A percentile compares a stretch with the other conserved stretches of the same genome.
Evolutionary conservation across 2,797 vertebrate genomes (phyloP).

Genomic region (Pogoniulus pusillus): DNA sequence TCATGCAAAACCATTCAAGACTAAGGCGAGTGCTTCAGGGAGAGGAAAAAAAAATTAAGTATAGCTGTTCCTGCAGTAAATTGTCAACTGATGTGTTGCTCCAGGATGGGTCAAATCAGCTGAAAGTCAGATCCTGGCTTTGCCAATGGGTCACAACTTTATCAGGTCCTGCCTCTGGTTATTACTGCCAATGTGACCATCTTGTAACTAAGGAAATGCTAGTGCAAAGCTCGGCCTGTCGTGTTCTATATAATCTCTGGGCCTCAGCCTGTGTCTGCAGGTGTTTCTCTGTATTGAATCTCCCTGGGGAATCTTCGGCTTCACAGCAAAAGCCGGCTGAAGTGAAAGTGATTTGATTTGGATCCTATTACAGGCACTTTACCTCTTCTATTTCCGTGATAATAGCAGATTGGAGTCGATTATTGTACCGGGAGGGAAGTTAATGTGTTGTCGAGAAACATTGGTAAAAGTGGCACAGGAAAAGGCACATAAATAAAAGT

Average conservation of each 20-base stretch:
- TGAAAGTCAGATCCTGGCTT: conserved; percentile 60
- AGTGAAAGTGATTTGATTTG: conserved; percentile 89
- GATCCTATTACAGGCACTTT: conserved; percentile 87
- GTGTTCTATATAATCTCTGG: conserved; percentile 78
- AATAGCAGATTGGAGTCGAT: conserved; percentile 87
- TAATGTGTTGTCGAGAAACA: conserved; percentile 85
- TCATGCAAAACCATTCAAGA: conserved; percentile 33
- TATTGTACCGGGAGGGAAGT: conserved; percentile 85
- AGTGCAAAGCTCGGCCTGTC: conserved; percentile 76
- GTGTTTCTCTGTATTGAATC: conserved; percentile 84
- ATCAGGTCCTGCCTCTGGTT: conserved; percentile 79
- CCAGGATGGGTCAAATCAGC: conserved; percentile 58
- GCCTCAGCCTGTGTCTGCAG: conserved; percentile 82
- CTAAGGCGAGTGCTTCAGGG: conserved; percentile 26
- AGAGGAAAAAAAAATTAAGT: neutral
- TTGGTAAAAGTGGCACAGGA: conserved; percentile 73
- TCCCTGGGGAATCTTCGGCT: conserved; percentile 82
- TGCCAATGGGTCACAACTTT: conserved; percentile 71
- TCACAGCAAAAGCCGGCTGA: conserved; percentile 81
- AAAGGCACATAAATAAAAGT: conserved; percentile 75
- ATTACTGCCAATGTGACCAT: conserved; percentile 72
- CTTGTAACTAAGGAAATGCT: conserved; percentile 74
- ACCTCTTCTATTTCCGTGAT: conserved; percentile 86
- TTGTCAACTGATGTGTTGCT: conserved; percentile 53
- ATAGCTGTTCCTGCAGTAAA: conserved; percentile 31